phyloP scores from a whole-genome alignment of 2,113 vertebrate species.

The Cavia porcellus region DNA sequence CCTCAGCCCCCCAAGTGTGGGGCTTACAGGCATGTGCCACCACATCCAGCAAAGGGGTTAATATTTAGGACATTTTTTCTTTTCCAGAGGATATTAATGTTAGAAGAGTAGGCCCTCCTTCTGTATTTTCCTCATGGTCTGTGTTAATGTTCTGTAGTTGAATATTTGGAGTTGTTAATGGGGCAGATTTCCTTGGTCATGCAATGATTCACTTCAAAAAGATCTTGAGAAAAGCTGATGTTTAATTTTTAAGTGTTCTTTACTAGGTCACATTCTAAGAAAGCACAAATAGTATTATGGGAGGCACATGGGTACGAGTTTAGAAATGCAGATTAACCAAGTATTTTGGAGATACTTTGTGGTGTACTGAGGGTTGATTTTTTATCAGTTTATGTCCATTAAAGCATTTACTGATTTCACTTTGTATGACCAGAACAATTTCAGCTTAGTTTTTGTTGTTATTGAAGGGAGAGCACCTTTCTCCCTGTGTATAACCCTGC shows the following conservation, averaged over 20 bases:
- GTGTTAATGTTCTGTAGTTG: neutral
- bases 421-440: neutral
- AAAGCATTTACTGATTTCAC: neutral
- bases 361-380: neutral
- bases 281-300: constrained; percentile 26
- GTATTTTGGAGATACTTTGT: constrained; percentile 9
- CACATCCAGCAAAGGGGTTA: neutral
- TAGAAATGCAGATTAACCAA: constrained; percentile 2
- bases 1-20: too few species aligned
- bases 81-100: neutral
- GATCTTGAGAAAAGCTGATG: constrained; percentile 40
- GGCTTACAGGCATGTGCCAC: too few species aligned
- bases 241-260: constrained; percentile 26
- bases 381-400: constrained; percentile 6
- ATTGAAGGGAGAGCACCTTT: neutral
- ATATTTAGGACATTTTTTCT: constrained; percentile 23
- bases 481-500: neutral
- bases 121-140: neutral
- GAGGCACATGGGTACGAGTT: neutral
- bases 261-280: neutral
- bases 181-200: constrained; percentile 1
- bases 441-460: constrained; percentile 45
- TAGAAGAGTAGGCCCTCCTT: neutral
- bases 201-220: constrained; percentile 22
- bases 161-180: neutral